Evolutionary conservation across 2,888 invertebrate genomes (phyloP), one percentile per base, ranked within the genome.

Genomic region (Harmothoe impar): DNA sequence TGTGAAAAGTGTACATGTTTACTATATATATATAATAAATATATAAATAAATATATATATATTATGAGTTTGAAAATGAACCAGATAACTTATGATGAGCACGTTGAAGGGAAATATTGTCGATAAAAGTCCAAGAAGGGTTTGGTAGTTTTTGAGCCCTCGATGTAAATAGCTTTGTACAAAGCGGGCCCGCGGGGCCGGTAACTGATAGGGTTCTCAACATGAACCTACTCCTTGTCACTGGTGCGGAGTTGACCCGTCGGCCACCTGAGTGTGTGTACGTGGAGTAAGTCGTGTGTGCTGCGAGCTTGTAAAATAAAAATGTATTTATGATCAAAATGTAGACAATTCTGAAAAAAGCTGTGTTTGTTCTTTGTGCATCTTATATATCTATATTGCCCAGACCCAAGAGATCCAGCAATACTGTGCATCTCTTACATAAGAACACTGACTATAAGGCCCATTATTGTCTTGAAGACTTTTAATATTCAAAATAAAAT

Each of bases 321-420:
- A 29, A 86, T 86, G 86, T 86, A 86, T 86, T 86, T 86, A 86
- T 86, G 86, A 52, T 86, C 86, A 52, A 86, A 86, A 86, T 86
- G 54, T 86, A 86, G 86, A 86, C 56, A 29, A 86, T 56, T 86
- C 56, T 56, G 31, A 86, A 85, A 85, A n/a, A 86, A 29, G 33
- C 17, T 23, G n/a, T 23, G n/a, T 43, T 43, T n/a, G n/a, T 43
- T 43, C 43, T 43, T 43, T 43, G 43, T 43, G 5, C 43, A 43
- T 43, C 10, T 43, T 43, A n/a, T 43, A 43, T 43, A 7, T 43
- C 43, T 43, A 43, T 43, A n/a, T n/a, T n/a, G n/a, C n/a, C n/a
- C n/a, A n/a, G n/a, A n/a, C n/a, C n/a, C n/a, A n/a, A n/a, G n/a
- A n/a, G n/a, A n/a, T n/a, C n/a, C n/a, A n/a, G n/a, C n/a, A n/a